These are phyloP conservation scores for Acanthosepion pharaonis DNA, from an alignment of 2,888 invertebrate species.

Conservation along the genomic window DNA sequence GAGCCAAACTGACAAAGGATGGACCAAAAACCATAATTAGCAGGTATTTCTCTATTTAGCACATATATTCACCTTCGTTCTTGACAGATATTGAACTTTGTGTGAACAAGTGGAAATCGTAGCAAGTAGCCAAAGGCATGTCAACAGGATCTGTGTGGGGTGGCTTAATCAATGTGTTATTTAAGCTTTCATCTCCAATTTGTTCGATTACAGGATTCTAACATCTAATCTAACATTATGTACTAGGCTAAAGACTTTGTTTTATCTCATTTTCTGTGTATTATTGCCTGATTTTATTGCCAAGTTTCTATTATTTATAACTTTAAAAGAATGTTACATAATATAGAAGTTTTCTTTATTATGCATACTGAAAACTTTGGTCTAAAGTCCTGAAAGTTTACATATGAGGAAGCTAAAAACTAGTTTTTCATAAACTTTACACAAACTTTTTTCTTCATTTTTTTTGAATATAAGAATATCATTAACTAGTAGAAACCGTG, in stretches of 20 bases:
- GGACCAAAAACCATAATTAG: background rate
- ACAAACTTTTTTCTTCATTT: too few species aligned
- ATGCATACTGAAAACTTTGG: background rate
- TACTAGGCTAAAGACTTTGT: background rate
- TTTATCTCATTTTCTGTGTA: background rate
- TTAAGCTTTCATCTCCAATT: background rate
- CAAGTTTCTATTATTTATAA: background rate
- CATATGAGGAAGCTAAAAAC: background rate
- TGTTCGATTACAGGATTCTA: background rate
- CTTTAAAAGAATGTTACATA: background rate
- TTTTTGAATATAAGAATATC: too few species aligned
- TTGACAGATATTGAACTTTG: background rate
- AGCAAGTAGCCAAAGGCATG: background rate
- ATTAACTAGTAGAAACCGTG: too few species aligned
- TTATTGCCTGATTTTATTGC: background rate
- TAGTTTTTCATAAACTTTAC: too few species aligned
- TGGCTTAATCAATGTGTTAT: background rate
- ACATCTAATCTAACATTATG: background rate
- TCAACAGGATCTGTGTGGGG: background rate
- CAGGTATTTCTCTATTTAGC: background rate
- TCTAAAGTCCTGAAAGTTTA: background rate
- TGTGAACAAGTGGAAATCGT: background rate
- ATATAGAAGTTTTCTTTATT: background rate
- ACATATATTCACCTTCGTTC: background rate
- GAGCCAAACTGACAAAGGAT: background rate